Base-by-base conservation (phyloP, 2,888 invertebrate genomes). In the Dorcus hopei region DNA sequence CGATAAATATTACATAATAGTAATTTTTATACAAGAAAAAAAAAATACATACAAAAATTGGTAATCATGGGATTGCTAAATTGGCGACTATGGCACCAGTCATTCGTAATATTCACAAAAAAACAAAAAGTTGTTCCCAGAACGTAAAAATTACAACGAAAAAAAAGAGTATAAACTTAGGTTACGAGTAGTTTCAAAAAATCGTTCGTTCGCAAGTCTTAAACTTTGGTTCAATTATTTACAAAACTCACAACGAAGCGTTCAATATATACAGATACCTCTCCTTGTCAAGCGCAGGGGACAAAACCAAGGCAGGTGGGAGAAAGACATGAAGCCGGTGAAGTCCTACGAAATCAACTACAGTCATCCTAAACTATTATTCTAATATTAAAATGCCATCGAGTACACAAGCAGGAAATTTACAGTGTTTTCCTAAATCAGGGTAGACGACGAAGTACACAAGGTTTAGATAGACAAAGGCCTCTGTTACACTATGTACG, bases 211-310 rank as follows among this genome's bases (percentile, higher is more conserved):
- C 61, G 62, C 65, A 52, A 59, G 56, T 58, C 53, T 52, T 53
- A 52, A 59, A 69, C 74, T 74, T 74, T 74, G 73, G 73, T 74
- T 73, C 71, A 68, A 70, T 69, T 74, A 74, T 74, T 69, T 74
- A 74, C 72, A 74, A 64, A 61, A 65, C 66, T 70, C 73, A 74
- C 72, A 72, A 70, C 26, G 68, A 66, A 65, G 65, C 65, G 56
- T 68, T 67, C 72, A 69, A 67, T 74, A 74, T 75, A 74, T 74
- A 75, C 74, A 76, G 70, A 74, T 71, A 72, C 41, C 54, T 57
- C 33, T 54, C 39, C 38, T 45, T 56, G 16, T 48, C 26, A 42
- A 42, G 16, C 7, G 42, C 42, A 42, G 42, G 42, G 42, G 11
- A 42, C 42, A 14, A 42, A 42, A 42, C 16, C 16, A 42, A 42